Evolutionary conservation across 2,797 vertebrate species (phyloP).

Genomic region (Percopsis omiscomaycus): DNA sequence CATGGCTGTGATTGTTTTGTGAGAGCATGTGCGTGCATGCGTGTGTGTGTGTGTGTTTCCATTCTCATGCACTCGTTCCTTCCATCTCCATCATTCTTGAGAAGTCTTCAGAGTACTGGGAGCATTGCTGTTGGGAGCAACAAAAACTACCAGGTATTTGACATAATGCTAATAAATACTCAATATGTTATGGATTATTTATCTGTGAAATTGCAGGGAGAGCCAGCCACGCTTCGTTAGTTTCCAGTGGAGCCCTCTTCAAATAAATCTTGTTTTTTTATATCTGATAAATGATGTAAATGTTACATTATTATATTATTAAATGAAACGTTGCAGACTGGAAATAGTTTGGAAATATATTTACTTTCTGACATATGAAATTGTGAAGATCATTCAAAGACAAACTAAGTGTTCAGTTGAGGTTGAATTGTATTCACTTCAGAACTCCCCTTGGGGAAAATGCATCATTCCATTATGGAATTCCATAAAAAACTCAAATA

Average conservation of each 20-base stretch:
- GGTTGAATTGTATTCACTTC: no score
- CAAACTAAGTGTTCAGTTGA: background rate
- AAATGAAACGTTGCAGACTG: background rate
- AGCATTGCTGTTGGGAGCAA: no score
- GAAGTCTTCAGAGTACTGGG: background rate
- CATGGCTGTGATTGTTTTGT: background rate
- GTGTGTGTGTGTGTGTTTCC: conserved; percentile 41
- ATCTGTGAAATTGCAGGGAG: no score
- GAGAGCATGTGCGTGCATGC: conserved; percentile 51
- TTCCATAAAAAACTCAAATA: background rate
- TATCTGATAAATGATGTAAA: background rate
- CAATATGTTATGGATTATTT: no score
- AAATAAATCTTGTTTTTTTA: no score
- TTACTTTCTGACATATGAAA: background rate
- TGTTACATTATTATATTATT: background rate
- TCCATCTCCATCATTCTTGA: conserved; percentile 4
- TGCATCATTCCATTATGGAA: no score
- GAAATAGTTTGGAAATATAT: background rate
- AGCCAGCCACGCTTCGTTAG: no score
- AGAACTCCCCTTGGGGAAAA: no score
- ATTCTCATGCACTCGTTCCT: conserved; percentile 4
- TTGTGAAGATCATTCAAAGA: background rate
- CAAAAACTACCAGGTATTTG: no score
- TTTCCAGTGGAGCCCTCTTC: background rate
- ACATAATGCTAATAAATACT: no score